Base-by-base conservation (phyloP, 2,888 invertebrate species). In the Thera britannica region DNA sequence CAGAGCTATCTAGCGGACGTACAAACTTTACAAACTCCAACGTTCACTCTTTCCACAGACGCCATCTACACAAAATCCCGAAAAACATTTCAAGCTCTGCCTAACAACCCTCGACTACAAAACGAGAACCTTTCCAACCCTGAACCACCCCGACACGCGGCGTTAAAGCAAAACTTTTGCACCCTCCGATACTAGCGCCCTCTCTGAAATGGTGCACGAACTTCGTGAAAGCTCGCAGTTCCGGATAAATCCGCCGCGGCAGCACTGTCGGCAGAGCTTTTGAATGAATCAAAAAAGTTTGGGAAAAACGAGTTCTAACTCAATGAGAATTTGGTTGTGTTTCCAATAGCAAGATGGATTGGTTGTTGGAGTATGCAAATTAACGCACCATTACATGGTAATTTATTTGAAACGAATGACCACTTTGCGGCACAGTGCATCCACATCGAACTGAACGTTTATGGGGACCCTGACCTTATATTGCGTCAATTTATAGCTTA, bases 381-480 rank as follows among this genome's bases (percentile, higher is more conserved):
- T 89, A 92, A 88, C 86, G 85, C 84, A 84, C 92, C 88, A 93
- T 94, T 94, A 93, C 92, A 91, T 89, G 90, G 93, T 93, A 93
- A 94, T 94, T 93, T 94, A 94, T 94, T 92, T 93, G 90, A 92
- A 92, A 90, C 89, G 93, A 94, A 93, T 94, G 94, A 94, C 93
- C 94, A 94, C 90, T 93, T 92, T 90, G 92, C 85, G 92, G 92
- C 83, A 85, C 87, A 88, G 90, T 92, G 92, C 92, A 93, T 92
- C 84, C 83, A 81, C 81, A 78, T 83, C 87, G 90, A 89, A 89
- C 86, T 88, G 88, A 90, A 87, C 90, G 89, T 91, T 91, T 90
- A 88, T 90, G 88, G 89, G 88, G 90, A 91, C 94, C 94, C 86
- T 94, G 94, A 94, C 94, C 94, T 94, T 94, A 93, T 89, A 90